phyloP scores from a whole-genome alignment of 2,888 invertebrate species.

The Boloria euphrosyne region DNA sequence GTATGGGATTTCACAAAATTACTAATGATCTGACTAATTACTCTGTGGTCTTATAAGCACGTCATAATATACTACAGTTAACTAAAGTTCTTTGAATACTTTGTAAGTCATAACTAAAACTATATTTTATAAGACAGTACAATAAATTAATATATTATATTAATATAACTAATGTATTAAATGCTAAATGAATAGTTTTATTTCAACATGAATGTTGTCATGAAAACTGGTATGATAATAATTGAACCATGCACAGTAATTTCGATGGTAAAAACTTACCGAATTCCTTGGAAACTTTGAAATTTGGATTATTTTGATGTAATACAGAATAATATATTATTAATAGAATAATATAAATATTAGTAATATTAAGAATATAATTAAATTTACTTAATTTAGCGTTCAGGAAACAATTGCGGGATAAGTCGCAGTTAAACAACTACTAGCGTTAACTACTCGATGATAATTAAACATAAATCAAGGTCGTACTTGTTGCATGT shows the following conservation, averaged over 20 bases:
- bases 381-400: neutral
- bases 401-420: conserved; percentile 33
- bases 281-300: conserved; percentile 31
- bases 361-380: conserved; percentile 1
- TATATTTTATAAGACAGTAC: neutral
- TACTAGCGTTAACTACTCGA: conserved; percentile 7
- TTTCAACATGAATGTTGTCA: conserved; percentile 23
- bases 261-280: conserved; percentile 32
- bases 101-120: conserved; percentile 1
- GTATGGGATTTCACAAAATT: neutral
- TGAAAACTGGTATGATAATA: conserved; percentile 19
- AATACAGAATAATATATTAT: neutral
- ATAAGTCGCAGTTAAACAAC: conserved; percentile 24
- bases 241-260: conserved; percentile 33
- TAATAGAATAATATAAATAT: neutral
- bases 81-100: no score
- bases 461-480: conserved; percentile 32
- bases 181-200: conserved; percentile 20
- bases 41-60: no score
- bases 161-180: neutral
- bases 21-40: no score
- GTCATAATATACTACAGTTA: no score
- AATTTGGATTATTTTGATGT: conserved; percentile 15
- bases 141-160: neutral
- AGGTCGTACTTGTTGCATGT: conserved; percentile 27